Conservation (phyloP, 2,797 vertebrate genomes). For the Ceyx erithaca region DNA sequence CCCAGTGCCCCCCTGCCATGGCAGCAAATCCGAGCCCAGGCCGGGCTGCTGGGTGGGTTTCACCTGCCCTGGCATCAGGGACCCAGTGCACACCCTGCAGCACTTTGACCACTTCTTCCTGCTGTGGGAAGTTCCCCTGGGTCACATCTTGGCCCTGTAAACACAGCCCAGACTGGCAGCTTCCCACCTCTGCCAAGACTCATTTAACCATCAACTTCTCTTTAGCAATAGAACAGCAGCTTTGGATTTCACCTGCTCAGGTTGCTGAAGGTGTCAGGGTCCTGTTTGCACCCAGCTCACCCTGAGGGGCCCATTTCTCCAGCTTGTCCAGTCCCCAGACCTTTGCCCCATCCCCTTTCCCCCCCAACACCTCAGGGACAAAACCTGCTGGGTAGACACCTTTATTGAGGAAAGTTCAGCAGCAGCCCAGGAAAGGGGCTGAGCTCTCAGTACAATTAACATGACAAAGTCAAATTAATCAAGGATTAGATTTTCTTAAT, state of each 20-base stretch:
- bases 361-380: too few relatives aligned
- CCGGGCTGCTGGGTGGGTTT: too few relatives aligned
- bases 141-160: not conserved
- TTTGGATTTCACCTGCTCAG: not conserved
- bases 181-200: not conserved
- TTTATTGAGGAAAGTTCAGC: constrained; percentile 47
- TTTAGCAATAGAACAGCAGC: not conserved
- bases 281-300: not conserved
- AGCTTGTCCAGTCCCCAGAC: too few relatives aligned
- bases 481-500: not conserved
- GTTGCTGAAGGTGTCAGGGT: not conserved
- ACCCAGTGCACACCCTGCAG: not conserved
- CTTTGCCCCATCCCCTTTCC: not conserved
- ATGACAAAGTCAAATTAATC: not conserved
- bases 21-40: too few relatives aligned
- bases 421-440: not conserved
- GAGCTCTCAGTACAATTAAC: constrained; percentile 1
- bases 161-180: not conserved
- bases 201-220: not conserved
- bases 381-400: not conserved
- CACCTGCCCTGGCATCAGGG: too few relatives aligned
- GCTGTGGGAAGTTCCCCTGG: not conserved
- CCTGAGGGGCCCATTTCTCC: not conserved
- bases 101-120: not conserved
- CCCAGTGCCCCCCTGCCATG: too few relatives aligned